Base-by-base conservation (phyloP, 2,888 invertebrate genomes). In the Augochlorella aurata region DNA sequence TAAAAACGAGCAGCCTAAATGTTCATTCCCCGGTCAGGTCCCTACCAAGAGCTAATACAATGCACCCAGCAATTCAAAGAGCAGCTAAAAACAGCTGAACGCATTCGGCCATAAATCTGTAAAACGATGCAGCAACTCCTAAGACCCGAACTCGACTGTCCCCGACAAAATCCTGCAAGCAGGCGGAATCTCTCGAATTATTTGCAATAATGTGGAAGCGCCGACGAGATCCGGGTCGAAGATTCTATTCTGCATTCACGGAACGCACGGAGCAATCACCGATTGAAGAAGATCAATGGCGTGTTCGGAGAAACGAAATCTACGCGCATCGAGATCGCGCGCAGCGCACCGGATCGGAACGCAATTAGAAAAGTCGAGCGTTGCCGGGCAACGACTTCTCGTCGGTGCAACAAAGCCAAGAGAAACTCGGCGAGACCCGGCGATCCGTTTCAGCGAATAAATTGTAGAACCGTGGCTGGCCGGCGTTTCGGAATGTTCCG, bases 211-310 rank as follows among this genome's bases (percentile, higher is more conserved):
- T 58, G 72, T 83, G 73, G 63, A 61, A 54, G 74, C 54, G 54
- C 52, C 58, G 29, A 24, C 47, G 44, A 74, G 69, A 79, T 82
- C 76, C 50, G 65, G 71, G 18, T 47, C 79, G 47, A 14, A 61
- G 61, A 24, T 61, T 38, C 3, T 3, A 63, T 69, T 29, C 5
- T 1, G 54, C 54, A 54, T 54, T 54, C 54, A 54, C 5, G 54
- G 54, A 54, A 1, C 54, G 21, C 54, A n/a, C 14, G 54, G 21
- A 12, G 4, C 54, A 10, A 54, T 54, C 5, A 0, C 24, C 58
- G 58, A 58, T 58, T 24, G 24, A 58, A 18, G 69, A 52, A 50
- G 69, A 69, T 50, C 50, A 52, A 50, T 44, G 38, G 12, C 12
- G n/a, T n/a, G 7, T 16, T n/a, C 12, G n/a, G 4, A 12, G 16